These are phyloP conservation scores for Eilema depressum DNA, from an alignment of 2,888 invertebrate species.

Conservation along the genomic window DNA sequence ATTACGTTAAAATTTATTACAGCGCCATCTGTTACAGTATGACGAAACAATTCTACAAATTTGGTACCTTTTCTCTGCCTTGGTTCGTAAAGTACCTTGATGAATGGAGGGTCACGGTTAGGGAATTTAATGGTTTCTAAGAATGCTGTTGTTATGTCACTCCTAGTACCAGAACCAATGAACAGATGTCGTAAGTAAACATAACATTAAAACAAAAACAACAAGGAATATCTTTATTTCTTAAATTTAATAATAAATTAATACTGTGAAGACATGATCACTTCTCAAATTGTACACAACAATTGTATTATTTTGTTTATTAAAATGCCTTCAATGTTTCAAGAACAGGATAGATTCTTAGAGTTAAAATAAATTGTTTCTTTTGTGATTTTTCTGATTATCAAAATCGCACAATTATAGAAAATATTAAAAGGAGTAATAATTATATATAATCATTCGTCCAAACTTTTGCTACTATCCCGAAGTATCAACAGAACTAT, in stretches of 20 bases:
- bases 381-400: neutral
- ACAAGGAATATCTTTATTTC: conserved; percentile 36
- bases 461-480: no score
- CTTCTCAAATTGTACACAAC: neutral
- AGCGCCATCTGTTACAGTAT: conserved; percentile 7
- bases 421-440: no score
- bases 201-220: neutral
- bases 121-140: neutral
- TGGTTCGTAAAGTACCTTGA: neutral
- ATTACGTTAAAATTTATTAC: neutral
- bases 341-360: neutral
- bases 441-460: no score
- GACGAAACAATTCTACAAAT: neutral
- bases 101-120: neutral
- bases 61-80: neutral
- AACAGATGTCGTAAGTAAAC: neutral
- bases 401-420: neutral
- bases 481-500: no score
- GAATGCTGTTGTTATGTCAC: neutral
- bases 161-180: neutral
- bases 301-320: neutral
- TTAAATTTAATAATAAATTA: conserved; percentile 47
- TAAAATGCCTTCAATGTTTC: neutral
- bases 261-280: conserved; percentile 13
- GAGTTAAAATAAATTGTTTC: neutral